Conservation (phyloP, 2,113 vertebrate genomes). For the Ranitomeya variabilis region DNA sequence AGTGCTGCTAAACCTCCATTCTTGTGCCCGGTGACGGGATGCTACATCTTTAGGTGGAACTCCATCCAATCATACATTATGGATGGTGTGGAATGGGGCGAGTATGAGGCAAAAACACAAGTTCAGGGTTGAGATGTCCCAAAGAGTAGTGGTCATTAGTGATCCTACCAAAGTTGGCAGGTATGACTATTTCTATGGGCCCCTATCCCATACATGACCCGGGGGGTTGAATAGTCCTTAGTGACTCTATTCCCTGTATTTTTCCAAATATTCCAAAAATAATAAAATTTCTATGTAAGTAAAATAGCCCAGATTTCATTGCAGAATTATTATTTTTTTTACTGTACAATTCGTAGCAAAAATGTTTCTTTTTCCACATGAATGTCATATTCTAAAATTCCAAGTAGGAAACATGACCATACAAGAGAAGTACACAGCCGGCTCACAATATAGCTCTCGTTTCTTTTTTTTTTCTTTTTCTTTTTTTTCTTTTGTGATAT, state of each 20-base stretch:
- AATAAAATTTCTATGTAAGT: constrained; percentile 43
- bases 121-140: no score
- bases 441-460: constrained; percentile 67
- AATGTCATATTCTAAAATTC: constrained; percentile 68
- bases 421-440: constrained; percentile 69
- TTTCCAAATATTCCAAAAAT: constrained; percentile 31
- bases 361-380: constrained; percentile 67
- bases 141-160: no score
- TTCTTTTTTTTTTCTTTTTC: constrained; percentile 50
- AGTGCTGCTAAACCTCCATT: no score
- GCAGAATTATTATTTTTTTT: constrained; percentile 61
- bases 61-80: no score
- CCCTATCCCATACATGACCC: no score
- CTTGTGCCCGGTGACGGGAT: no score
- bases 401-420: constrained; percentile 69
- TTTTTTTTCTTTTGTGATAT: constrained; percentile 62
- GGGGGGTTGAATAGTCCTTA: background rate
- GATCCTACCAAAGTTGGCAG: no score
- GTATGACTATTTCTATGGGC: no score
- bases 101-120: no score
- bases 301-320: constrained; percentile 50
- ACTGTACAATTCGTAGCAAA: constrained; percentile 72
- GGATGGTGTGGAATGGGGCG: no score
- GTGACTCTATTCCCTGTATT: background rate
- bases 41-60: no score